Evolutionary conservation across 2,797 vertebrate genomes (phyloP), one percentile per base, ranked within the genome.

Genomic region (Tokudaia muenninki): DNA sequence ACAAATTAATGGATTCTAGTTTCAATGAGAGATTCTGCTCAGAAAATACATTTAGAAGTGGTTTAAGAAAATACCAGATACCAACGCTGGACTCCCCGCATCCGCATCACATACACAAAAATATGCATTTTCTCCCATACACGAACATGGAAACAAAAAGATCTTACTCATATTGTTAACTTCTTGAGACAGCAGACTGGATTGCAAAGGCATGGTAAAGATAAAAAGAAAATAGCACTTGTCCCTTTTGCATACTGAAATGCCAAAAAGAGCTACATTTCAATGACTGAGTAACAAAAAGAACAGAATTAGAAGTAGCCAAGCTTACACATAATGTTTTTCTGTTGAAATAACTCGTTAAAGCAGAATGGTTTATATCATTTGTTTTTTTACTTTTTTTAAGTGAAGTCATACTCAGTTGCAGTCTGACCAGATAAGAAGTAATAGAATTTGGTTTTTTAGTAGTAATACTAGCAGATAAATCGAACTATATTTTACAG

Each of bases 21-120:
- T 50, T 67, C 44, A n/a, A 1, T n/a, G 63, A 86, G 16, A 86
- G 9, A 86, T 14, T 11, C 19, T 67, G 19, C 63, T 67, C 63
- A 50, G 29, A 86, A 86, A 86, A 86, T n/a, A 86, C 14, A 12
- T n/a, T 4, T 14, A 67, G 11, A 67, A 24, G 19, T n/a, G 34
- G 34, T 70, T 70, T 70, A 70, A 70, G 67, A 74, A 41, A 55
- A 74, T 6, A 11, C 11, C n/a, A 37, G 22, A 41, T 29, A 19
- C 1, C 5, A 14, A 57, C 6, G 9, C 52, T 14, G 16, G 19
- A 0, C 50, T 55, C 50, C n/a, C n/a, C n/a, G n/a, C n/a, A n/a
- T n/a, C 14, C 22, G 37, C 22, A 41, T 16, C 11, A 22, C 5
- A 52, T 50, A 55, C 31, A 26, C 44, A 65, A n/a, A 21, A 31